A percentile compares a stretch with the other conserved stretches of the same genome.
These are phyloP conservation scores for Ctenomys sociabilis DNA, from an alignment of 2,113 vertebrate species.

Conservation along the genomic window DNA sequence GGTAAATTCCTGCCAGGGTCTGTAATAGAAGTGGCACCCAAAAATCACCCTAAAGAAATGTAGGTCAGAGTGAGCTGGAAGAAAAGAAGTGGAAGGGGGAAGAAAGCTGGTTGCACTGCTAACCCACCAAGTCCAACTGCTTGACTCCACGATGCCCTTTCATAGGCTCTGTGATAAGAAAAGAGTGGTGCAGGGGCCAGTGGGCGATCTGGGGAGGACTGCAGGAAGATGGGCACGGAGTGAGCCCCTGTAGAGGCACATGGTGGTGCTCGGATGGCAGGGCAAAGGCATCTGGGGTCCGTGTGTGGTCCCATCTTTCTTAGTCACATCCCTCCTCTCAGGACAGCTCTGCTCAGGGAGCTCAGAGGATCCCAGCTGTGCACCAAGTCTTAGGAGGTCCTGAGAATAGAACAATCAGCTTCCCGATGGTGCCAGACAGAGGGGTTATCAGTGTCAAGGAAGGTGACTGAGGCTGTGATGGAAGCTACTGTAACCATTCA, in stretches of 20 bases:
- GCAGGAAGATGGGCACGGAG: neutral
- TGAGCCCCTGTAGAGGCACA: neutral
- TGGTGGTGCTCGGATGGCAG: accelerated
- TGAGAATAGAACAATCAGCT: neutral
- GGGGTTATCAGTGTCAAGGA: neutral
- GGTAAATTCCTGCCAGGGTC: neutral
- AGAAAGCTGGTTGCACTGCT: neutral
- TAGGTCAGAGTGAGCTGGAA: neutral
- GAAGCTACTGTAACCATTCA: neutral
- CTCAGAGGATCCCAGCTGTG: neutral
- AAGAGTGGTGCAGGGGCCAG: neutral
- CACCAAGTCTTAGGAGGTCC: neutral
- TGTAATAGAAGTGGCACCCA: neutral
- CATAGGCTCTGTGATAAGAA: neutral
- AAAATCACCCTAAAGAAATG: neutral
- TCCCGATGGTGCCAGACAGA: neutral
- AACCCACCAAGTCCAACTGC: neutral
- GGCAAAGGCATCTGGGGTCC: neutral
- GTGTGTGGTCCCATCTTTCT: neutral
- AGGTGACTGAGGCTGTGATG: neutral
- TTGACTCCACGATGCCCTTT: neutral
- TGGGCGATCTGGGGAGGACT: neutral
- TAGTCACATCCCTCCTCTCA: neutral
- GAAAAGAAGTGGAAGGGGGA: neutral
- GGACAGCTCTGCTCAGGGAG: neutral